Percentiles rank a stretch among this genome's conserved stretches.
Evolutionary conservation across 1,140 invertebrate genomes (phyloP).

Genomic region (Papilio machaon): DNA sequence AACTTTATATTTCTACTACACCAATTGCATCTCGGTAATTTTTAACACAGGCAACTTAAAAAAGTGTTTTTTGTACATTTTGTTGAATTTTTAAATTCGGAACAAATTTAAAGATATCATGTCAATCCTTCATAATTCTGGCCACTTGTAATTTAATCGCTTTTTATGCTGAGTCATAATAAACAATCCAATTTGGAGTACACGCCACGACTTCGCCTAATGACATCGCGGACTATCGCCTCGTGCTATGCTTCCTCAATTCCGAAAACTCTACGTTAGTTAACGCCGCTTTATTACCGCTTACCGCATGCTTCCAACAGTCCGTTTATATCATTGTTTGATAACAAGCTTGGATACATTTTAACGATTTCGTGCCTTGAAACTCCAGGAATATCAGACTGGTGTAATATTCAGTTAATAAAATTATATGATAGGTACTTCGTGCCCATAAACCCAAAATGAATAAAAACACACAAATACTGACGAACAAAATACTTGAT

Average conservation of each 20-base stretch:
- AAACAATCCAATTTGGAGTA: constrained; percentile 46
- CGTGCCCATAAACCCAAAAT: background rate
- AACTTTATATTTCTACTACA: background rate
- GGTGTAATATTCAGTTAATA: constrained; percentile 3
- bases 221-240: constrained; percentile 53
- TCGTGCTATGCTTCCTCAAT: constrained; percentile 48
- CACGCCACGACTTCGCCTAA: constrained; percentile 56
- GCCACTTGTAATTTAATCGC: constrained; percentile 3
- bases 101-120: background rate
- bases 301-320: constrained; percentile 34
- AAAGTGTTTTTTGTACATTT: background rate
- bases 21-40: background rate
- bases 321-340: constrained; percentile 37
- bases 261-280: constrained; percentile 38
- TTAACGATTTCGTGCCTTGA: constrained; percentile 23
- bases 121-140: constrained; percentile 17
- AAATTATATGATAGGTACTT: background rate
- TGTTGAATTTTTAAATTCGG: background rate
- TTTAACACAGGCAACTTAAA: background rate
- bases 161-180: constrained; percentile 30
- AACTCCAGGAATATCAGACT: background rate
- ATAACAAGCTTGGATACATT: constrained; percentile 33
- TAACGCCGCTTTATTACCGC: constrained; percentile 37
- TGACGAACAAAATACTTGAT: too few relatives aligned
- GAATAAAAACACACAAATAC: too few relatives aligned